Conservation (phyloP, 2,113 vertebrate species). For the Circaetus cinerascens region DNA sequence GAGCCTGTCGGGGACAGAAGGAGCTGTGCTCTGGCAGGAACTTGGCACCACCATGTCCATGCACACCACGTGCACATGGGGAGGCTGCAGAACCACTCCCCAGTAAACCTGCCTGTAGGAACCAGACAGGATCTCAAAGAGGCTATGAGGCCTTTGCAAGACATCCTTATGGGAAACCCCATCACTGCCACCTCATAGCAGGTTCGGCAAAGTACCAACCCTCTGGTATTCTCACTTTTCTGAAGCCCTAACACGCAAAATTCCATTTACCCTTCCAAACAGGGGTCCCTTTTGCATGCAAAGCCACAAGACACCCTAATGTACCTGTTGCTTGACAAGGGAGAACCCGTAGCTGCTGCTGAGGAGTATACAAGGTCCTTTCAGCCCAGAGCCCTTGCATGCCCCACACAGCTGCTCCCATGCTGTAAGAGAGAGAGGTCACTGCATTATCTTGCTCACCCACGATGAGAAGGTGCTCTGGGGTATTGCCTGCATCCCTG, state of each 20-base stretch:
- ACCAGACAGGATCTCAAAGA: background rate
- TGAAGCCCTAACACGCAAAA: background rate
- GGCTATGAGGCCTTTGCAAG: background rate
- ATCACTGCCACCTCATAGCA: background rate
- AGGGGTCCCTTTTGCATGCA: background rate
- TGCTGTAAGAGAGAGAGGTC: background rate
- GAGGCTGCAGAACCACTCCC: background rate
- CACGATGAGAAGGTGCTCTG: background rate
- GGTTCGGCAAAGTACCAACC: background rate
- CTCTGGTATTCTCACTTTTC: background rate
- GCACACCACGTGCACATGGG: accelerated
- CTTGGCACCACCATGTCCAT: background rate
- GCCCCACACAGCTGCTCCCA: background rate
- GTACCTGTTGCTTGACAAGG: background rate
- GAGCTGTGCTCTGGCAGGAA: background rate
- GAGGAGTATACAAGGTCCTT: background rate
- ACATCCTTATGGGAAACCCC: background rate
- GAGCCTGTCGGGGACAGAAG: background rate
- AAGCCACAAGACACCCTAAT: background rate
- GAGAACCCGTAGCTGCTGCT: background rate
- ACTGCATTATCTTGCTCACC: background rate
- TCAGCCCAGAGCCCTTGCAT: background rate
- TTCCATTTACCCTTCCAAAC: background rate
- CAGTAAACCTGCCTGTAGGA: background rate
- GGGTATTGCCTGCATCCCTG: background rate